These are phyloP conservation scores for Craterocephalus amniculus DNA, from an alignment of 2,797 vertebrate species.

Conservation along the genomic window DNA sequence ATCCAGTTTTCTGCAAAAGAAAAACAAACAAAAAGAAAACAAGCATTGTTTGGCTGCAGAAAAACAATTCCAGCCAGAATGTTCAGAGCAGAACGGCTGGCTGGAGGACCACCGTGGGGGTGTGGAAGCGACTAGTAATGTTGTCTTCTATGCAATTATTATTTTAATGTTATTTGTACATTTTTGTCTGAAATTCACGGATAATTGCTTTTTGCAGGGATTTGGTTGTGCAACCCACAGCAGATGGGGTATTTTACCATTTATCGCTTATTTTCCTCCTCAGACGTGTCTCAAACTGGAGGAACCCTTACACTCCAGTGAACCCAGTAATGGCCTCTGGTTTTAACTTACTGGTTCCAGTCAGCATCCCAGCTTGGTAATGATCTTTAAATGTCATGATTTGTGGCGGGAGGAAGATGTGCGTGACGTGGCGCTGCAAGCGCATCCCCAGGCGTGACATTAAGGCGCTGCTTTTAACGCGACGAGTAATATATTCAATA, in stretches of 20 bases:
- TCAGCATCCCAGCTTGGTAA: slow-evolving; percentile 67
- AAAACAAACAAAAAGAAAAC: slow-evolving; percentile 23
- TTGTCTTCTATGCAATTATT: slow-evolving; percentile 36
- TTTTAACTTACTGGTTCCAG: slow-evolving; percentile 51
- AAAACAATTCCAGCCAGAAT: slow-evolving; percentile 25
- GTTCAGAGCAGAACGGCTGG: slow-evolving; percentile 22
- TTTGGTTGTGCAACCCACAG: slow-evolving; percentile 24
- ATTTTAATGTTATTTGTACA: slow-evolving; percentile 13
- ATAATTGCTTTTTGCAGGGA: slow-evolving; percentile 21
- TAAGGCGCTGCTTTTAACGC: slow-evolving; percentile 57
- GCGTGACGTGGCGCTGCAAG: slow-evolving; percentile 42
- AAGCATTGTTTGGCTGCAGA: slow-evolving; percentile 27
- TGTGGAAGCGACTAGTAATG: slow-evolving; percentile 23
- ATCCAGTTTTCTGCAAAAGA: slow-evolving; percentile 29
- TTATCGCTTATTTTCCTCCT: background rate
- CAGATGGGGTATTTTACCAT: slow-evolving; percentile 20
- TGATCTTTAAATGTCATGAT: slow-evolving; percentile 73
- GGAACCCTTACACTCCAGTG: slow-evolving; percentile 30
- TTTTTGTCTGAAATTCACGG: slow-evolving; percentile 24
- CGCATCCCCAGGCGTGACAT: slow-evolving; percentile 65
- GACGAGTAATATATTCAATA: slow-evolving; percentile 54
- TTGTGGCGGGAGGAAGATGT: slow-evolving; percentile 39
- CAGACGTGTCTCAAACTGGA: slow-evolving; percentile 28
- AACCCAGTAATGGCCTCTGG: slow-evolving; percentile 46
- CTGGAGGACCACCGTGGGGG: slow-evolving; percentile 15